Percentiles rank a stretch among this genome's conserved stretches.
Evolutionary conservation across 2,797 vertebrate species (phyloP).

Genomic region (Nyctalus aviator): DNA sequence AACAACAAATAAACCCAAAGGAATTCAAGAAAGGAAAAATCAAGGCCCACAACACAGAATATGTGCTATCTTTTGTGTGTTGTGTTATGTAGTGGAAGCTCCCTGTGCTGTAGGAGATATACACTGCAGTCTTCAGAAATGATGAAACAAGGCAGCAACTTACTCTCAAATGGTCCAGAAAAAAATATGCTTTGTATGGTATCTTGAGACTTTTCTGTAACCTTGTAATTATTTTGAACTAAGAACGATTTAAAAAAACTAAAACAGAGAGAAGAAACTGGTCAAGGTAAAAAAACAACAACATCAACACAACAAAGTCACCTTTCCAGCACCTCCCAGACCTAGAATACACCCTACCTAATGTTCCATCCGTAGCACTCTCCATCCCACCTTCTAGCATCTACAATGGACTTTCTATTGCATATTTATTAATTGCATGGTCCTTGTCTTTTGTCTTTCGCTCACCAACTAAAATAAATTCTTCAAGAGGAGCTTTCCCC

Average conservation of each 20-base stretch:
- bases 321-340: background rate
- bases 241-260: conserved; percentile 15
- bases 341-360: background rate
- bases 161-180: no score
- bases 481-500: no score
- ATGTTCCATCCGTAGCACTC: background rate
- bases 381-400: background rate
- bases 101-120: background rate
- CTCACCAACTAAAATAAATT: background rate
- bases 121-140: background rate
- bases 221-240: conserved; percentile 43
- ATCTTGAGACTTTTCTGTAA: background rate
- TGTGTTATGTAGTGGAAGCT: background rate
- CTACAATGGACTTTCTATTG: background rate
- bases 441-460: background rate
- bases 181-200: background rate
- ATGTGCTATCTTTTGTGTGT: background rate
- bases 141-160: background rate
- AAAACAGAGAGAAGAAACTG: background rate
- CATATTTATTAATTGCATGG: background rate
- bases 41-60: background rate
- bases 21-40: background rate
- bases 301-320: background rate
- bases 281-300: background rate
- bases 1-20: background rate